phyloP scores from a whole-genome alignment of 2,888 invertebrate genomes.

The Ennomos fuscantarius region DNA sequence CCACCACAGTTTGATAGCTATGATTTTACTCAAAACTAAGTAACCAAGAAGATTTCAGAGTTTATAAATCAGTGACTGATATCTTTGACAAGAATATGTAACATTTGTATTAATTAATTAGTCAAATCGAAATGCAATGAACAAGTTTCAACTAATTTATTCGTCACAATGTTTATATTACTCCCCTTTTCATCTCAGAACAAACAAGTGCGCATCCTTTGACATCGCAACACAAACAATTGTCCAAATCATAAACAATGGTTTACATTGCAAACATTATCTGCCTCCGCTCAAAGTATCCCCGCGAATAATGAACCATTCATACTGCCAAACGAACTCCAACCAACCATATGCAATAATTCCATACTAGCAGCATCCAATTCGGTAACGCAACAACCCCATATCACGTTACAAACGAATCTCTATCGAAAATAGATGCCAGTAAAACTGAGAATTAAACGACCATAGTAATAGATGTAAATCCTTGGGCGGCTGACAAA shows the following conservation, averaged over 20 bases:
- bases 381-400: constrained; percentile 63
- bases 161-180: constrained; percentile 62
- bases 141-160: constrained; percentile 36
- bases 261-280: constrained; percentile 83
- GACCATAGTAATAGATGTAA: constrained; percentile 74
- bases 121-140: constrained; percentile 31
- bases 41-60: no score
- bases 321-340: constrained; percentile 83
- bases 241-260: constrained; percentile 84
- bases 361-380: constrained; percentile 61
- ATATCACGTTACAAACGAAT: constrained; percentile 73
- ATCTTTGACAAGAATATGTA: no score
- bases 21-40: no score
- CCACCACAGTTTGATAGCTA: no score
- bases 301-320: constrained; percentile 84
- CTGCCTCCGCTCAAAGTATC: constrained; percentile 73
- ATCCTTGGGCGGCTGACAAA: constrained; percentile 80
- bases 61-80: no score
- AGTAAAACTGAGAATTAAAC: constrained; percentile 78
- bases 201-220: constrained; percentile 84
- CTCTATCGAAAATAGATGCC: constrained; percentile 74
- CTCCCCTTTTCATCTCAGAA: constrained; percentile 56
- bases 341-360: constrained; percentile 85
- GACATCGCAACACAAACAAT: constrained; percentile 82
- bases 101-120: no score